These are phyloP conservation scores for Bubo blakistoni DNA, from an alignment of 2,113 vertebrate genomes.

Conservation along the genomic window DNA sequence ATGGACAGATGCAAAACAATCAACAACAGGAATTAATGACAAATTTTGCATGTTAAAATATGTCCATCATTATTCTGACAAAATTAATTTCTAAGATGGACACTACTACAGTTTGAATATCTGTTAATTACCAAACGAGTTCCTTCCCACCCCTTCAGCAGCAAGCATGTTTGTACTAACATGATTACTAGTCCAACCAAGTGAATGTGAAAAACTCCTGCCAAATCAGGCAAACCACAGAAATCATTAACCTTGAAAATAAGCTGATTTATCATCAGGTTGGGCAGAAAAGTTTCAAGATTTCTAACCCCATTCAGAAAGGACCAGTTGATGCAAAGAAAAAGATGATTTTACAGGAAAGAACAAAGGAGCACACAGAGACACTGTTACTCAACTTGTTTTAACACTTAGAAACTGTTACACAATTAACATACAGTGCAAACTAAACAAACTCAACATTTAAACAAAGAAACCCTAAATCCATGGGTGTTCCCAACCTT, in stretches of 20 bases:
- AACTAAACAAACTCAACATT: not conserved
- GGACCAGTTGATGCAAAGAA: not conserved
- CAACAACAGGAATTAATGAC: not conserved
- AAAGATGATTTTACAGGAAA: not conserved
- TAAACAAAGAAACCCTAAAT: not conserved
- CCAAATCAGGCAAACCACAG: not conserved
- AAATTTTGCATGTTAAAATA: not conserved
- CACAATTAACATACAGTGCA: not conserved
- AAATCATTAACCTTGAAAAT: not conserved
- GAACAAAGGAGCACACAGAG: not conserved
- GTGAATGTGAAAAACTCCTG: not conserved
- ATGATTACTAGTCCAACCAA: not conserved
- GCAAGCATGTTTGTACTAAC: not conserved
- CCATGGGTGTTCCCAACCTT: not conserved
- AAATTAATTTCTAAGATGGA: not conserved
- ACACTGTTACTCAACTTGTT: not conserved
- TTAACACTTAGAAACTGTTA: not conserved
- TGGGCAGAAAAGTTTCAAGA: not conserved
- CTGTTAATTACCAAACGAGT: not conserved
- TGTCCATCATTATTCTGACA: fast-evolving
- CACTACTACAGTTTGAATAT: not conserved
- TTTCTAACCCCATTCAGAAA: not conserved
- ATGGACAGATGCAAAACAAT: not conserved
- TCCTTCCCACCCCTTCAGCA: not conserved
- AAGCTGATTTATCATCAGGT: not conserved